phyloP scores from a whole-genome alignment of 2,113 vertebrate genomes.

The Gallinago paraguaiae region DNA sequence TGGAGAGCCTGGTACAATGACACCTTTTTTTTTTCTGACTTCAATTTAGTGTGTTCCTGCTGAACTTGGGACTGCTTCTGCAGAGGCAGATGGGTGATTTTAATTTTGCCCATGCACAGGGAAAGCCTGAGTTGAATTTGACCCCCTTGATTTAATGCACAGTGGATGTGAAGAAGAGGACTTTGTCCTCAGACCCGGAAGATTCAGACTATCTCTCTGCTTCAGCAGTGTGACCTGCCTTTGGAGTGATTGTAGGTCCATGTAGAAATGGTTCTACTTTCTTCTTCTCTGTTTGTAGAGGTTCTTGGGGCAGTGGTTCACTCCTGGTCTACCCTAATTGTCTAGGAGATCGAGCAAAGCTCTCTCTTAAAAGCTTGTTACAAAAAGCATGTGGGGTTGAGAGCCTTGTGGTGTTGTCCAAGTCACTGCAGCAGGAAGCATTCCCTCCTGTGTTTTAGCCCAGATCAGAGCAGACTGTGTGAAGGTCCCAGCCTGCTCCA shows the following conservation, averaged over 20 bases:
- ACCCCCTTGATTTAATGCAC: background rate
- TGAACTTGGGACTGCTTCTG: background rate
- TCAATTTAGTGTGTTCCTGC: background rate
- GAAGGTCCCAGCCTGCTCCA: background rate
- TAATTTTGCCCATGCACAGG: background rate
- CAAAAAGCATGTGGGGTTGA: rapidly evolving
- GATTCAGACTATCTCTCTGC: background rate
- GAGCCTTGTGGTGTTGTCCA: background rate
- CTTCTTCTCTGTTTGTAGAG: background rate
- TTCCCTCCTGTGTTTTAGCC: background rate
- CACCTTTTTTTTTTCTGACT: background rate
- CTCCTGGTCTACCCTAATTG: rapidly evolving
- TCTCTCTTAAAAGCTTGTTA: rapidly evolving
- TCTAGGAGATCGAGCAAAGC: background rate
- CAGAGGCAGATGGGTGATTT: background rate
- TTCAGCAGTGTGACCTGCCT: background rate
- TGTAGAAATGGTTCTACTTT: background rate
- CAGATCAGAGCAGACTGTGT: background rate
- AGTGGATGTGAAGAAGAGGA: background rate
- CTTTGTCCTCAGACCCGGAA: background rate
- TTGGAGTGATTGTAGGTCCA: background rate
- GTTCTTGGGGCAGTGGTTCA: background rate
- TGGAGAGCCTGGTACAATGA: background rate
- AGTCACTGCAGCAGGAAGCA: background rate
- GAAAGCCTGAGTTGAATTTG: background rate